These are phyloP conservation scores for Chlamydotis undulata DNA, from an alignment of 2,113 vertebrate species.

Conservation along the genomic window DNA sequence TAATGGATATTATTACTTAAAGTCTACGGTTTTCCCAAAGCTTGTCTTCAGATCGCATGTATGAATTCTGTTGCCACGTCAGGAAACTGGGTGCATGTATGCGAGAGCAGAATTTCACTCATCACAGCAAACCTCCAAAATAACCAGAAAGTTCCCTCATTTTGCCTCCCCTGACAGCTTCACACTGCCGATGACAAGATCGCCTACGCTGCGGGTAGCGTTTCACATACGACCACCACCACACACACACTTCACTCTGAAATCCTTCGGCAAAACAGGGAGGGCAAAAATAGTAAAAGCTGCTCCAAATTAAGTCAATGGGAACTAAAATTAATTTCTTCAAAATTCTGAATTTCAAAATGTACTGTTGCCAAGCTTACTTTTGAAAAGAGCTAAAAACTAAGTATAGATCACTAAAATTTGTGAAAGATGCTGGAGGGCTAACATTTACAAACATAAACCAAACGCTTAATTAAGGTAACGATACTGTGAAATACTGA, in stretches of 20 bases:
- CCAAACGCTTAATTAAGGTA: fast-evolving
- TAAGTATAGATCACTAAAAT: background rate
- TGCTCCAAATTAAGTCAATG: background rate
- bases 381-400: background rate
- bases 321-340: background rate
- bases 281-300: background rate
- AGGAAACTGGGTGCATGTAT: background rate
- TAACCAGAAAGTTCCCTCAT: background rate
- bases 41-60: background rate
- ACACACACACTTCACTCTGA: too few species aligned
- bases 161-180: background rate
- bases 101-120: background rate
- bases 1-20: background rate
- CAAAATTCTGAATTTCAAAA: background rate
- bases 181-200: background rate
- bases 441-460: background rate
- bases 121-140: background rate
- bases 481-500: background rate
- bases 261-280: background rate
- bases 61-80: background rate
- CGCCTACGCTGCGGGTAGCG: background rate
- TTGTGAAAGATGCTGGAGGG: background rate
- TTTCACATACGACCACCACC: background rate
- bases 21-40: background rate
- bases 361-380: background rate